Evolutionary conservation across 2,113 vertebrate species (phyloP).

Genomic region (Macrotus californicus): DNA sequence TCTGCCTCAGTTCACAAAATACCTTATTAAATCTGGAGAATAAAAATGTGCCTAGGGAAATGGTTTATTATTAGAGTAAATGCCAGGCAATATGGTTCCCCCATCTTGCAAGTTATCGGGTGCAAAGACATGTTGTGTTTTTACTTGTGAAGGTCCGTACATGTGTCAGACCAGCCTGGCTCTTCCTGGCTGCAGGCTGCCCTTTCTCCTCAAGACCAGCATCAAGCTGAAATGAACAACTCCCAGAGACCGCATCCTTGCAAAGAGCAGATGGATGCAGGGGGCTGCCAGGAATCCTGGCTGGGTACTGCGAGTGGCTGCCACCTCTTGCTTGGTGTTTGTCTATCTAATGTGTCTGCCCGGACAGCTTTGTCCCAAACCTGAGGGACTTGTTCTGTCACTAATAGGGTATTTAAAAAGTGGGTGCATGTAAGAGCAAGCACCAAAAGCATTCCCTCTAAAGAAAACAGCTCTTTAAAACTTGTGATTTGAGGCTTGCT

Average conservation of each 20-base stretch:
- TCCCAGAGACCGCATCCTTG: not conserved
- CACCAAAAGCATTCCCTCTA: not conserved
- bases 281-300: not conserved
- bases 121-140: not conserved
- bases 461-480: constrained; percentile 20
- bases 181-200: not conserved
- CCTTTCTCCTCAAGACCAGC: not conserved
- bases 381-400: not conserved
- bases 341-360: not conserved
- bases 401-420: constrained; percentile 31
- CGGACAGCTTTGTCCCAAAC: not conserved
- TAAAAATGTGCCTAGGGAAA: constrained; percentile 60
- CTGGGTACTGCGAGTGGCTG: too few species aligned
- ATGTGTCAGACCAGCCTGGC: not conserved
- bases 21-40: constrained; percentile 68
- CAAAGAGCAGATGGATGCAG: too few species aligned
- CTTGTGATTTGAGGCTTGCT: not conserved
- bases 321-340: not conserved
- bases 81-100: constrained; percentile 15
- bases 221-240: not conserved
- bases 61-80: constrained; percentile 69
- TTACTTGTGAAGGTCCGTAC: not conserved
- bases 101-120: constrained; percentile 7
- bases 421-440: not conserved
- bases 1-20: constrained; percentile 69